Base-by-base conservation (phyloP, 2,797 vertebrate genomes). In the Mallotus villosus region DNA sequence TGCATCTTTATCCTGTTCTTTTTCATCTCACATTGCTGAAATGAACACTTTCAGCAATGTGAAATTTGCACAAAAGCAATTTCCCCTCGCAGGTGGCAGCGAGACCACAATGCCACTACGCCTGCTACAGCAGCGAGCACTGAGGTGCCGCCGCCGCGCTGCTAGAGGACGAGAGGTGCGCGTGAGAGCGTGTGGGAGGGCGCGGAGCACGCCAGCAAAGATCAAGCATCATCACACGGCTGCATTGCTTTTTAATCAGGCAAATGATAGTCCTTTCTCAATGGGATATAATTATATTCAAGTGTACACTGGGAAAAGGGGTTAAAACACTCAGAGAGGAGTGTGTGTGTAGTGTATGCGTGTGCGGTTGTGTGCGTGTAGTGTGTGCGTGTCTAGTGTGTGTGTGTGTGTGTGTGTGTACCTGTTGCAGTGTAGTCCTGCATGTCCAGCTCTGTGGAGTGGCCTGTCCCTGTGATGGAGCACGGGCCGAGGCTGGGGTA, bases 401-500 rank as follows among this genome's bases (percentile, higher is more conserved):
- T 63, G 46, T 25, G 22, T 67, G 72, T 53, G 29, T 59, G 51
- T 67, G 71, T 49, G 65, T 29, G 11, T 14, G 21, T 81, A 94
- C 94, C 94, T 76, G 96, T 96, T 61, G 97, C 89, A 53, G 95
- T 92, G 87, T 98, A 98, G 0, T 98, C 96, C 69, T 93, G 87
- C 8, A 90, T 84, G 27, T 90, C 87, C 84, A 89, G 88, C 80
- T 94, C 93, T 87, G 89, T 92, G 73, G 91, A 86, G 17, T 93
- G 88, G 19, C 93, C 93, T 58, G 92, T 93, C 86, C 95, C 95
- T 49, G 94, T 92, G 80, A 95, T 74, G 70, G 94, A 93, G 75
- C 92, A 94, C 0, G 94, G 93, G 16, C 88, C 93, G 22, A 94
- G 92, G 80, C 91, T 91, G 77, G 97, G 95, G 63, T 95, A 96